Evolutionary conservation across 2,113 vertebrate genomes (phyloP).

Genomic region (Microtus pennsylvanicus): DNA sequence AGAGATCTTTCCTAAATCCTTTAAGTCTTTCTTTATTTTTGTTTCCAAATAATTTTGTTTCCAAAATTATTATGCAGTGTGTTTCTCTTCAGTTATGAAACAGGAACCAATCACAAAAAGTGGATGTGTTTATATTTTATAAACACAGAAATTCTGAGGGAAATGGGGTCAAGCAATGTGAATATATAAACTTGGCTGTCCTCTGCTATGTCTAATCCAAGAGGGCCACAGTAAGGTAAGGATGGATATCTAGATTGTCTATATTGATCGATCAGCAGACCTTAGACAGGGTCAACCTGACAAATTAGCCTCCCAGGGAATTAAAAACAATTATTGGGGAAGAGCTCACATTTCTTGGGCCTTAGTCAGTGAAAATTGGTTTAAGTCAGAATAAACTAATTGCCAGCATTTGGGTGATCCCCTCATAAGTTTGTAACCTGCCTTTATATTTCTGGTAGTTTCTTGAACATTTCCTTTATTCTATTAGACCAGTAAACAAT

Average conservation of each 20-base stretch:
- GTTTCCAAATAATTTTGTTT: background rate
- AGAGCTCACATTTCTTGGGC: no score
- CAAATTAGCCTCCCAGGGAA: slow-evolving; percentile 53
- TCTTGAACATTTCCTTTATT: slow-evolving; percentile 12
- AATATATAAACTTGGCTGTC: background rate
- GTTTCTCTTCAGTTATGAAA: slow-evolving; percentile 50
- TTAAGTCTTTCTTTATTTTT: slow-evolving; percentile 37
- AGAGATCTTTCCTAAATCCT: background rate
- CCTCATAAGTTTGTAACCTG: background rate
- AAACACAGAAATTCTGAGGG: slow-evolving; percentile 45
- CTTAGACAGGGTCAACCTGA: background rate
- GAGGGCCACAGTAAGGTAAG: background rate
- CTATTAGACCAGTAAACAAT: background rate
- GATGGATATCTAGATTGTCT: slow-evolving; percentile 7
- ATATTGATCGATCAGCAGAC: background rate
- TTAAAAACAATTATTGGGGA: no score
- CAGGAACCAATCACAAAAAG: background rate
- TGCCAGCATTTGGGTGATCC: background rate
- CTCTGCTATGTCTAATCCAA: slow-evolving; percentile 47
- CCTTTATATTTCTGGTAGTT: background rate
- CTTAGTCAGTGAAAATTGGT: background rate
- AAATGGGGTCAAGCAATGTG: slow-evolving; percentile 2
- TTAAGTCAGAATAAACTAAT: slow-evolving; percentile 25
- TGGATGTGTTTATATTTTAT: slow-evolving; percentile 33
- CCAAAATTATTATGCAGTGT: background rate